These are phyloP conservation scores for Halcyon senegalensis DNA, from an alignment of 2,113 vertebrate species.

Conservation along the genomic window DNA sequence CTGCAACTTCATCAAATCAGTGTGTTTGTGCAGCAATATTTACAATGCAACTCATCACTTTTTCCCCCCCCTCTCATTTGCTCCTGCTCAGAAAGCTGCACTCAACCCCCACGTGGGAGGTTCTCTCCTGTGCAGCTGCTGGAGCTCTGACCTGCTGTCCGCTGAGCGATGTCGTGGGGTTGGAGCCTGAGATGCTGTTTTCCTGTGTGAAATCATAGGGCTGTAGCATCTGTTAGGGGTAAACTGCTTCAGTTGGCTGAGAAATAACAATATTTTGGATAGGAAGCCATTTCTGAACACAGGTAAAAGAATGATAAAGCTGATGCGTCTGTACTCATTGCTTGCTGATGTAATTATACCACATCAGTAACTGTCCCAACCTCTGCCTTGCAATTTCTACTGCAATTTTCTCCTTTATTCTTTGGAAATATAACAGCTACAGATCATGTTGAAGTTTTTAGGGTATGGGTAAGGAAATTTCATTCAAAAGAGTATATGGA, in stretches of 20 bases:
- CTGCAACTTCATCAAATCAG: background rate
- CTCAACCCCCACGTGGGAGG: rapidly evolving
- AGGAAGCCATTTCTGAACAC: background rate
- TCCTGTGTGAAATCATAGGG: background rate
- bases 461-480: background rate
- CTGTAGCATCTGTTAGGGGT: background rate
- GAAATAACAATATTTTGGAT: background rate
- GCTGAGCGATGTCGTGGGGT: rapidly evolving
- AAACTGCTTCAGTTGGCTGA: background rate
- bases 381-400: background rate
- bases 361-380: background rate
- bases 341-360: background rate
- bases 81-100: background rate
- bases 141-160: background rate
- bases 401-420: background rate
- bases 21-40: constrained; percentile 17
- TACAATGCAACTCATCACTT: background rate
- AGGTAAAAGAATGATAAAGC: background rate
- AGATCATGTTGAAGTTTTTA: background rate
- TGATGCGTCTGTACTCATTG: background rate
- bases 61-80: background rate
- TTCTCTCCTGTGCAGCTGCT: background rate
- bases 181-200: background rate
- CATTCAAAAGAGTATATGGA: background rate
- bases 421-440: background rate